phyloP scores from a whole-genome alignment of 2,888 invertebrate genomes.

The Caenorhabditis drosophilae region DNA sequence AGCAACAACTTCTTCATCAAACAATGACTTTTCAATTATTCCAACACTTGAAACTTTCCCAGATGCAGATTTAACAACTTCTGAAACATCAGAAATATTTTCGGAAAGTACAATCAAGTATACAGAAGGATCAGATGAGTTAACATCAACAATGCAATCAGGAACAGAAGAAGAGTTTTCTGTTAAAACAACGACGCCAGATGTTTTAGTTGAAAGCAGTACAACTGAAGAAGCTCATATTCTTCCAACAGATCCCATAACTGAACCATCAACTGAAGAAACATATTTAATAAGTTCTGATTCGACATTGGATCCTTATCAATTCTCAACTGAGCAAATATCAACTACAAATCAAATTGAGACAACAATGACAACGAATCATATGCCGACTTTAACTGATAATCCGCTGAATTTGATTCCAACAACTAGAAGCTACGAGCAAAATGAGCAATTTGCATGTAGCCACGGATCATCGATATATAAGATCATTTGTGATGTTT shows the following conservation, averaged over 20 bases:
- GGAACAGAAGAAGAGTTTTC: neutral
- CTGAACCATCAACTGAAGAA: slow-evolving; percentile 1
- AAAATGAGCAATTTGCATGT: neutral
- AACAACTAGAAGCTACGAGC: too few relatives aligned
- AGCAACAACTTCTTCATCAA: too few relatives aligned
- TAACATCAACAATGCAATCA: neutral
- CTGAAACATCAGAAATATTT: neutral
- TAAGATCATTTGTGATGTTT: slow-evolving; percentile 9
- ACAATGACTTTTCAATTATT: neutral
- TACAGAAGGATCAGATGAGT: too few relatives aligned
- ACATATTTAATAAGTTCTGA: slow-evolving; percentile 2
- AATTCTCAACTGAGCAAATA: neutral
- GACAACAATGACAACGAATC: slow-evolving; percentile 21
- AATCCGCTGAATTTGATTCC: too few relatives aligned
- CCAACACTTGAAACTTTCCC: slow-evolving; percentile 3
- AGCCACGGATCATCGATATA: too few relatives aligned
- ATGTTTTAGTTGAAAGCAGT: too few relatives aligned
- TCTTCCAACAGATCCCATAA: slow-evolving; percentile 25
- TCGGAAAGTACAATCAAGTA: neutral
- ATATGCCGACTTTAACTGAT: too few relatives aligned
- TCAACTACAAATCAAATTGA: slow-evolving; percentile 13
- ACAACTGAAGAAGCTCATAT: slow-evolving; percentile 13
- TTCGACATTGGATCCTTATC: neutral
- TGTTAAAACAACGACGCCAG: too few relatives aligned
- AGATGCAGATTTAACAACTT: slow-evolving; percentile 2